phyloP scores from a whole-genome alignment of 2,888 invertebrate species.

The Norana najaformis region DNA sequence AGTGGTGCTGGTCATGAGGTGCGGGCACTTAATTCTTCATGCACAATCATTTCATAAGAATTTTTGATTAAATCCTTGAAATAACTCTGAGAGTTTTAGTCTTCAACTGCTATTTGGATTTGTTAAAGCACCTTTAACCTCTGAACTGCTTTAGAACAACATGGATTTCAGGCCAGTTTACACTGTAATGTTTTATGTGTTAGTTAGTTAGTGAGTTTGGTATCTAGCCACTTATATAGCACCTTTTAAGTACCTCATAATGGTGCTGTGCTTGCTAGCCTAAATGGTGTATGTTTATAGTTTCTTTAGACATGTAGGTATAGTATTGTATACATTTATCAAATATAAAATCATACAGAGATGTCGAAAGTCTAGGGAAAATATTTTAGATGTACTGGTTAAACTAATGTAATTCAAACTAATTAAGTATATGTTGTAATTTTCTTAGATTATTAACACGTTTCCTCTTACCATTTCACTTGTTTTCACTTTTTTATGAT shows the following conservation, averaged over 20 bases:
- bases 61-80: neutral
- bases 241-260: too few species aligned
- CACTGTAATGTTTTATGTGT: neutral
- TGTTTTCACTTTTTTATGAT: neutral
- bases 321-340: too few species aligned
- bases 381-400: too few species aligned
- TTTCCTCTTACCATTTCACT: neutral
- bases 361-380: too few species aligned
- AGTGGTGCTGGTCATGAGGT: conserved; percentile 14
- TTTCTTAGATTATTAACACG: too few species aligned
- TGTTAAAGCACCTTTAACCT: neutral
- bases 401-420: too few species aligned
- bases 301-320: too few species aligned
- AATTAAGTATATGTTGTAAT: too few species aligned
- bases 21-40: neutral
- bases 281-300: neutral
- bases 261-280: neutral
- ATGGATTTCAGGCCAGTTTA: neutral
- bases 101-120: neutral
- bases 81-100: neutral
- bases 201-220: neutral
- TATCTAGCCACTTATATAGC: neutral
- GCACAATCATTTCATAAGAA: neutral
- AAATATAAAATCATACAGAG: too few species aligned
- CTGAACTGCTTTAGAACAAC: neutral